Evolutionary conservation across 2,888 invertebrate species (phyloP).

Genomic region (Oegoconia quadripuncta): DNA sequence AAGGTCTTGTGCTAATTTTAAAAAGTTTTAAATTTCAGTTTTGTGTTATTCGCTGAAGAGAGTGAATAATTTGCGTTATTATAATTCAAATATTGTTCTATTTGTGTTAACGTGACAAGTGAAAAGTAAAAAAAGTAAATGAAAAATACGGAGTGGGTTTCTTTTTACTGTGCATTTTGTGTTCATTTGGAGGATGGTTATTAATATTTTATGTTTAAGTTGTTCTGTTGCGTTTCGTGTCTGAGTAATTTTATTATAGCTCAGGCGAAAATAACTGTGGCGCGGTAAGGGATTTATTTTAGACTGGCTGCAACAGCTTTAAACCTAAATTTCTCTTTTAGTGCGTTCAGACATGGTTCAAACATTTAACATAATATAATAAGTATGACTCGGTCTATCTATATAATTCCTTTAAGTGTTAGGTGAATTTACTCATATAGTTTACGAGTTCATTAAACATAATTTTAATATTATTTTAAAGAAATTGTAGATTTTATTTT

Average conservation of each 20-base stretch:
- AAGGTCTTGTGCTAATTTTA: neutral
- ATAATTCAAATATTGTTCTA: constrained; percentile 7
- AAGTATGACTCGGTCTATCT: too few species aligned
- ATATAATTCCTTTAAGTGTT: too few species aligned
- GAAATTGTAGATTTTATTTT: too few species aligned
- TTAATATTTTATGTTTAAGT: constrained; percentile 27
- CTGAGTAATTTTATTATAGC: constrained; percentile 58
- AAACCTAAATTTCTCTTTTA: constrained; percentile 34
- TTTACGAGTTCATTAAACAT: too few species aligned
- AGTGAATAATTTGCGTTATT: constrained; percentile 4
- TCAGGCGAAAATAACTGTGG: constrained; percentile 60
- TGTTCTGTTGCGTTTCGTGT: constrained; percentile 46
- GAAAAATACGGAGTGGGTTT: constrained; percentile 20
- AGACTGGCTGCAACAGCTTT: constrained; percentile 43
- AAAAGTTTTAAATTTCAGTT: neutral
- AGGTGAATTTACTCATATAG: too few species aligned
- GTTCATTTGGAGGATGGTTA: constrained; percentile 15
- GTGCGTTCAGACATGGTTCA: too few species aligned
- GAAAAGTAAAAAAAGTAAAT: constrained; percentile 19
- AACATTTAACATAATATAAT: too few species aligned
- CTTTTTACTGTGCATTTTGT: constrained; percentile 45
- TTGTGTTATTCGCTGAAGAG: neutral
- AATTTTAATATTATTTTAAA: too few species aligned
- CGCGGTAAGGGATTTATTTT: constrained; percentile 66
- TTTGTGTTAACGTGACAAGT: constrained; percentile 26